Conservation (phyloP, 2,113 vertebrate species). For the Pluvialis apricaria region DNA sequence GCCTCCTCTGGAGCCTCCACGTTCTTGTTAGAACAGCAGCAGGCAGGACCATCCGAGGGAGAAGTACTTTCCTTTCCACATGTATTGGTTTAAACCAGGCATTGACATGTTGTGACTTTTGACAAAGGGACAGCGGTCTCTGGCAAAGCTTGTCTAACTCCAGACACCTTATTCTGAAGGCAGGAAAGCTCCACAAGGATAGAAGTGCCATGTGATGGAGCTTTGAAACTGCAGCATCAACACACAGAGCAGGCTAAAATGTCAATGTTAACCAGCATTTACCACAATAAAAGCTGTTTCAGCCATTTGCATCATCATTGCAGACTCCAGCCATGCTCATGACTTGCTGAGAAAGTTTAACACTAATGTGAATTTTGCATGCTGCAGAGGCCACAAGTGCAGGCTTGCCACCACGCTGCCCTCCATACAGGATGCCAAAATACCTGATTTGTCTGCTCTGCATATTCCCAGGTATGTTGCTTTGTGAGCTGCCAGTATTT, state of each 20-base stretch:
- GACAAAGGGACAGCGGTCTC: background rate
- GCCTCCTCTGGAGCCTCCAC: background rate
- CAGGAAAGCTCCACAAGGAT: background rate
- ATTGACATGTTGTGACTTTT: background rate
- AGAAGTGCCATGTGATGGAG: fast-evolving
- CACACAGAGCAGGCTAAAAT: background rate
- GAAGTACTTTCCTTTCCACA: background rate
- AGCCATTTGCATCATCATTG: background rate
- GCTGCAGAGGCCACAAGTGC: background rate
- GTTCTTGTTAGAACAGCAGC: background rate
- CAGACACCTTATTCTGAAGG: background rate
- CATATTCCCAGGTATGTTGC: background rate
- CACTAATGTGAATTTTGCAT: fast-evolving
- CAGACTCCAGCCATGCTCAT: background rate
- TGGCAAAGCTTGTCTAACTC: background rate
- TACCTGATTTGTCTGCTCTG: background rate
- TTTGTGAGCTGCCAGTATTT: background rate
- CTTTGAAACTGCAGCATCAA: fast-evolving
- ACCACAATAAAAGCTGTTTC: background rate
- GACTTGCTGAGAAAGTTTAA: background rate
- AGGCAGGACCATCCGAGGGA: background rate
- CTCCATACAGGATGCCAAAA: background rate
- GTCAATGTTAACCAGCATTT: background rate
- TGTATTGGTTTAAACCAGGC: background rate
- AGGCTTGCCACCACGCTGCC: background rate